A percentile compares a stretch with the other conserved stretches of the same genome.
phyloP scores from a whole-genome alignment of 2,113 vertebrate species.

The Limanda limanda region DNA sequence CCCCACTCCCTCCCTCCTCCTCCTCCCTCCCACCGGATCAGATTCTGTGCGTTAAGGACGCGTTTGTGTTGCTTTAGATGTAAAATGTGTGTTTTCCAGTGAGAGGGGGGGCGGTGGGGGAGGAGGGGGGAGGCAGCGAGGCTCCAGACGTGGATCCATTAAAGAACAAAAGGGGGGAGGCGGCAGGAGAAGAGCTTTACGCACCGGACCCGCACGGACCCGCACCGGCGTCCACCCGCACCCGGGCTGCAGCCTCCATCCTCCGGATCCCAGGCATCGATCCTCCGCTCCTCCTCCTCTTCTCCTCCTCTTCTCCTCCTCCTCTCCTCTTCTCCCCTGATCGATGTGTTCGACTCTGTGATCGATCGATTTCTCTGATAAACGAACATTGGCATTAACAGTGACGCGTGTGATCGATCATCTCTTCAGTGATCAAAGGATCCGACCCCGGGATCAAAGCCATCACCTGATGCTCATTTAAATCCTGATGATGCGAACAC shows the following conservation, averaged over 20 bases:
- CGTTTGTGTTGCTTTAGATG: background rate
- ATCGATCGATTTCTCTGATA: background rate
- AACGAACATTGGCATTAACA: background rate
- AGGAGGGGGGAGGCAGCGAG: conserved; percentile 47
- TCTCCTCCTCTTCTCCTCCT: background rate
- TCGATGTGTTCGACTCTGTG: background rate
- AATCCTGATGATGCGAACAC: background rate
- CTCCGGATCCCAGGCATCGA: background rate
- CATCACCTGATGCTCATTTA: background rate
- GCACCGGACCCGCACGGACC: background rate
- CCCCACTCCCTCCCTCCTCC: no score
- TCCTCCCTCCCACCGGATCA: no score
- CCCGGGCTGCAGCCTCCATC: background rate
- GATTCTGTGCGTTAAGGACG: conserved; percentile 21
- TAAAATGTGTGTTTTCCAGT: conserved; percentile 43
- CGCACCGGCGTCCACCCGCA: background rate
- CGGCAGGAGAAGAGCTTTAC: conserved; percentile 25
- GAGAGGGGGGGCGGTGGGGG: conserved; percentile 12
- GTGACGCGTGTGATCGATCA: conserved; percentile 9
- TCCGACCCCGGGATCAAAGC: background rate
- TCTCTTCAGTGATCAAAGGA: background rate
- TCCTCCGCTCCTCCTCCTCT: background rate
- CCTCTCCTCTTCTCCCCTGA: background rate
- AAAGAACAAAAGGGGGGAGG: conserved; percentile 72
- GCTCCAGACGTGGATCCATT: conserved; percentile 76